Evolutionary conservation across 1,140 invertebrate genomes (phyloP).

Genomic region (Aphis gossypii): DNA sequence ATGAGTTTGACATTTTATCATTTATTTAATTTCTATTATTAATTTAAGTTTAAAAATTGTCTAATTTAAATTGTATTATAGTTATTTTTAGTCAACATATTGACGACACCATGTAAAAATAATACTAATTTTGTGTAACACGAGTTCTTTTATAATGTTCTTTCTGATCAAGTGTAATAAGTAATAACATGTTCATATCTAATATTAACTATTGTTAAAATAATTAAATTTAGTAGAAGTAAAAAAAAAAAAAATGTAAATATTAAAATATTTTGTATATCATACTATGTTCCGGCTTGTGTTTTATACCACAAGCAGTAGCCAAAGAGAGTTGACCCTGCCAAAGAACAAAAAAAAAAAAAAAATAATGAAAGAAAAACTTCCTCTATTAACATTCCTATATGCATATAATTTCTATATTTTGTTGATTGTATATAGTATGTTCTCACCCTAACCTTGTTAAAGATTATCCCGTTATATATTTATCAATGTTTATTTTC

Average conservation of each 20-base stretch:
- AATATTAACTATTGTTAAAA: slow-evolving; percentile 41
- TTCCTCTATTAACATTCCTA: slow-evolving; percentile 26
- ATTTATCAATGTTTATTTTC: slow-evolving; percentile 46
- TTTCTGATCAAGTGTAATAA: slow-evolving; percentile 12
- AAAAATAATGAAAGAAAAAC: neutral
- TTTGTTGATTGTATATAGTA: slow-evolving; percentile 38
- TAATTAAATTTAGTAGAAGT: slow-evolving; percentile 26
- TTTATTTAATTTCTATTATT: neutral
- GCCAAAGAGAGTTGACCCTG: slow-evolving; percentile 8
- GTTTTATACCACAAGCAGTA: neutral
- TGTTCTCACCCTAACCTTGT: slow-evolving; percentile 17
- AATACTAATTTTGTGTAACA: slow-evolving; percentile 11
- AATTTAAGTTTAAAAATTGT: neutral
- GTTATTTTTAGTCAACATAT: neutral
- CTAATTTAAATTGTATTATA: neutral
- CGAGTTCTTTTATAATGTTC: neutral
- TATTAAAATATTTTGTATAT: slow-evolving; percentile 36
- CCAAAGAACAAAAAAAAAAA: slow-evolving; percentile 46
- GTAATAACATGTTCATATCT: slow-evolving; percentile 27
- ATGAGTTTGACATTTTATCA: neutral
- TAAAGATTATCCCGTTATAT: slow-evolving; percentile 49
- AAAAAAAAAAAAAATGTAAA: slow-evolving; percentile 21
- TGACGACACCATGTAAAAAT: neutral
- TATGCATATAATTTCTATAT: slow-evolving; percentile 28
- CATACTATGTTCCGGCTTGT: slow-evolving; percentile 9